Conservation (phyloP, 2,888 invertebrate genomes). For the Tupiocoris notatus region DNA sequence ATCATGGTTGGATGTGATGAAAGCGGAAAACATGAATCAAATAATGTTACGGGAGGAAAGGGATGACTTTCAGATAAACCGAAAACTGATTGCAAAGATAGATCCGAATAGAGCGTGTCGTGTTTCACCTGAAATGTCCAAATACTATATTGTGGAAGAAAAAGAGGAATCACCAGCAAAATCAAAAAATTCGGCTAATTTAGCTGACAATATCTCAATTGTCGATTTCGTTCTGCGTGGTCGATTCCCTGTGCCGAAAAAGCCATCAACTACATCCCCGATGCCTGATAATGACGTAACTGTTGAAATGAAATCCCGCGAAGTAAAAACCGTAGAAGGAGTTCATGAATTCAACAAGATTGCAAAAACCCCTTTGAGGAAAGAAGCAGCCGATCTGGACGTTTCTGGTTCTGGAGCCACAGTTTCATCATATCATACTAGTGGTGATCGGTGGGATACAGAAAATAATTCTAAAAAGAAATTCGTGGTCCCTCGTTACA, state of each 20-base stretch:
- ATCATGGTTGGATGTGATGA: neutral
- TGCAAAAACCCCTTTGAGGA: neutral
- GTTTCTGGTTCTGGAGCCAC: neutral
- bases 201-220: neutral
- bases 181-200: neutral
- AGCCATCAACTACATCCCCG: neutral
- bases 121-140: neutral
- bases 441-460: neutral
- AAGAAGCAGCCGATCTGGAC: neutral
- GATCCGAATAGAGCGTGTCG: neutral
- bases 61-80: no score
- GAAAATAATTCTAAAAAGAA: neutral
- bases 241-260: neutral
- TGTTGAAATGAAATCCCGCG: neutral
- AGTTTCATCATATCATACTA: neutral
- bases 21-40: neutral
- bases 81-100: no score
- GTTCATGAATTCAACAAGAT: no score
- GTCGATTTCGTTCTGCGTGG: slow-evolving; percentile 3
- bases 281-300: neutral
- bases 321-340: no score
- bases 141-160: neutral
- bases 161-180: neutral
- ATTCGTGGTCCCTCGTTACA: neutral
- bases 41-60: no score